Conservation (phyloP, 2,113 vertebrate species). For the Stegastes partitus region DNA sequence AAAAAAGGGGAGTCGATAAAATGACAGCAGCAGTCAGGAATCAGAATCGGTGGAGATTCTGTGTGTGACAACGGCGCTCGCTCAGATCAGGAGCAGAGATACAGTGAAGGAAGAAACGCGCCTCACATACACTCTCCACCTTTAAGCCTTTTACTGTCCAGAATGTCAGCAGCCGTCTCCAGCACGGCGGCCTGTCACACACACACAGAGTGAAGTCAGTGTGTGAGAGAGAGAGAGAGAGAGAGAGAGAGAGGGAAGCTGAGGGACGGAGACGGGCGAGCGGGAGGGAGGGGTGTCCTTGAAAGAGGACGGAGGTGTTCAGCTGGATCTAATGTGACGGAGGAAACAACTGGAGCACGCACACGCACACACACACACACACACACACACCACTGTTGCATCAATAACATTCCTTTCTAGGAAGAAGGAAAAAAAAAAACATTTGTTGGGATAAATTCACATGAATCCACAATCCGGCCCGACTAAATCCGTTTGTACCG, state of each 20-base stretch:
- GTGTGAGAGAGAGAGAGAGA: background rate
- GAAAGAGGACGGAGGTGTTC: conserved; percentile 85
- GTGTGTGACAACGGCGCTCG: conserved; percentile 42
- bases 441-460: conserved; percentile 69
- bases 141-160: conserved; percentile 80
- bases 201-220: conserved; percentile 41
- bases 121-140: conserved; percentile 53
- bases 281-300: conserved; percentile 80
- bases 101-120: conserved; percentile 49
- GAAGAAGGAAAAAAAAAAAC: conserved; percentile 38
- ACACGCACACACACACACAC: conserved; percentile 37
- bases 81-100: conserved; percentile 59
- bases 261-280: conserved; percentile 58
- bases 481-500: conserved; percentile 74
- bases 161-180: conserved; percentile 78
- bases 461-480: conserved; percentile 57
- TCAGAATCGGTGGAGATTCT: conserved; percentile 18
- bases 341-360: conserved; percentile 73
- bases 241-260: conserved; percentile 47
- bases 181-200: conserved; percentile 73
- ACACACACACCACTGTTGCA: conserved; percentile 56
- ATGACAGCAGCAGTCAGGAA: conserved; percentile 21
- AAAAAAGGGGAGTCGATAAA: conserved; percentile 36
- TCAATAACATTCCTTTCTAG: conserved; percentile 69
- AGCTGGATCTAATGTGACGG: conserved; percentile 82